Conservation (phyloP, 1,140 invertebrate species). For the Drosophila novamexicana region DNA sequence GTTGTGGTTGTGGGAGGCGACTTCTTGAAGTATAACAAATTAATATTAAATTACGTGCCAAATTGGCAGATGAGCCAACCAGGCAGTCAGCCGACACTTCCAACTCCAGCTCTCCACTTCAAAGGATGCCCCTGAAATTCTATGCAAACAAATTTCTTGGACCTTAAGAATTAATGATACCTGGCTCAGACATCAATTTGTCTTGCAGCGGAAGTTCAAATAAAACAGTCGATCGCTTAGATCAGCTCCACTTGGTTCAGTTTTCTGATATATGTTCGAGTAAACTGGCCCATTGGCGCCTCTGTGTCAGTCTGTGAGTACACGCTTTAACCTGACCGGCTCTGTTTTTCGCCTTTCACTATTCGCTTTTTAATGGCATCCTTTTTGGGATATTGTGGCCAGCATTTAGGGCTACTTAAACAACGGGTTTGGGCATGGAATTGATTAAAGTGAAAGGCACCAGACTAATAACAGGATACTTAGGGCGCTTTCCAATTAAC, state of each 20-base stretch:
- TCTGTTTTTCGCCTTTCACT: constrained; percentile 33
- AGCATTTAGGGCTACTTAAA: constrained; percentile 45
- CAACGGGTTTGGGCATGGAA: constrained; percentile 58
- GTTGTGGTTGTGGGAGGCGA: constrained; percentile 70
- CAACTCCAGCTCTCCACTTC: constrained; percentile 27
- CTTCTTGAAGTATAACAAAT: constrained; percentile 79
- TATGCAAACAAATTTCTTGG: constrained; percentile 46
- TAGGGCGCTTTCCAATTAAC: constrained; percentile 63
- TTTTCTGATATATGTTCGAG: constrained; percentile 3
- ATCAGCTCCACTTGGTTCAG: constrained; percentile 5
- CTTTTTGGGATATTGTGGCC: constrained; percentile 61
- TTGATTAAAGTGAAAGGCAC: constrained; percentile 75
- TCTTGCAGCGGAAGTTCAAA: constrained; percentile 65
- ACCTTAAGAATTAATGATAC: constrained; percentile 40
- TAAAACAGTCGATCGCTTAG: constrained; percentile 37
- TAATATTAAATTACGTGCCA: constrained; percentile 82
- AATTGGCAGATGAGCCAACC: constrained; percentile 66
- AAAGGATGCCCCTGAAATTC: constrained; percentile 67
- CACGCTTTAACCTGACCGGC: constrained; percentile 45
- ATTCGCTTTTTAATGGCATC: constrained; percentile 63
- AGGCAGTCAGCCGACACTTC: constrained; percentile 25
- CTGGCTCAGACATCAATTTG: constrained; percentile 34
- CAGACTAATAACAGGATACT: constrained; percentile 66
- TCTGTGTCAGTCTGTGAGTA: constrained; percentile 67
- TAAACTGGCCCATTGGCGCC: constrained; percentile 70